phyloP scores from a whole-genome alignment of 2,888 invertebrate species.

The Stenchaetothrips biformis region DNA sequence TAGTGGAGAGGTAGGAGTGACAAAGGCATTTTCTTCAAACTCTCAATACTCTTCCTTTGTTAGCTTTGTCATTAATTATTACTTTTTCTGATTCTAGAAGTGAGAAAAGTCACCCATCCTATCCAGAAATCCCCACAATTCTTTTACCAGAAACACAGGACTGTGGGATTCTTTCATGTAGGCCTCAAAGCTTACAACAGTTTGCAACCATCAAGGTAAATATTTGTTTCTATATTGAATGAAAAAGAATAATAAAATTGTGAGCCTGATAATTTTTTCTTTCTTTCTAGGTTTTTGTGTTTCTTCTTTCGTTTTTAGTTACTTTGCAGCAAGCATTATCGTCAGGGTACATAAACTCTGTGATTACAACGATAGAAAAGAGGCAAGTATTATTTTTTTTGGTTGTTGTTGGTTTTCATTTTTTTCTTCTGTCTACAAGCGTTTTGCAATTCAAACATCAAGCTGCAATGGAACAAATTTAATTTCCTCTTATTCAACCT shows the following conservation, averaged over 20 bases:
- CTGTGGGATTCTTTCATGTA: constrained; percentile 82
- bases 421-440: background rate
- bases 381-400: constrained; percentile 48
- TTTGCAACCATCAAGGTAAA: constrained; percentile 84
- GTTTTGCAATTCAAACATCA: background rate
- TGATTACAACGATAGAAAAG: constrained; percentile 95
- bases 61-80: background rate
- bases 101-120: constrained; percentile 53
- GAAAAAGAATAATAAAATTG: background rate
- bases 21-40: background rate
- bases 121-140: constrained; percentile 56
- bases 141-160: constrained; percentile 63
- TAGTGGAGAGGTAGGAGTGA: constrained; percentile 34
- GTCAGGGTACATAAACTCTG: constrained; percentile 89
- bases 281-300: constrained; percentile 70
- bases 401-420: constrained; percentile 40
- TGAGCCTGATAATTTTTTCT: background rate
- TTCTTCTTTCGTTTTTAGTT: constrained; percentile 82
- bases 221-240: constrained; percentile 28
- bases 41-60: constrained; percentile 3
- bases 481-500: background rate
- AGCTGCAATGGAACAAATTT: too few relatives aligned
- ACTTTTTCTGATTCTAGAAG: constrained; percentile 31
- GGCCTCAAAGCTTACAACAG: constrained; percentile 77
- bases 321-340: constrained; percentile 86